These are phyloP conservation scores for Hyaena hyaena DNA, from an alignment of 2,113 vertebrate species.

Conservation along the genomic window DNA sequence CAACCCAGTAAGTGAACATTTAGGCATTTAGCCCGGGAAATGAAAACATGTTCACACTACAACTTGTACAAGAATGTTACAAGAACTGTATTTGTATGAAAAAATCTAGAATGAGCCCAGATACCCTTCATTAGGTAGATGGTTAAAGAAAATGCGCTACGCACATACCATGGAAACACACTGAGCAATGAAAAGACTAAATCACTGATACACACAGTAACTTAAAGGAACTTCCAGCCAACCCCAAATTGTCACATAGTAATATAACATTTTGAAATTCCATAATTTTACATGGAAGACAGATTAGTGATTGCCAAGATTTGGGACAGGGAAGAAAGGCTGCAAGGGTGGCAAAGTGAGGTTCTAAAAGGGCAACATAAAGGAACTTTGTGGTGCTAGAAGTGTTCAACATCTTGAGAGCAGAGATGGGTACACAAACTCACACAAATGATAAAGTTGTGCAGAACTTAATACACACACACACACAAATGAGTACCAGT, in stretches of 20 bases:
- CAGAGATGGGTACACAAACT: background rate
- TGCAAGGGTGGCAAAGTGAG: background rate
- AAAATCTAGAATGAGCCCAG: background rate
- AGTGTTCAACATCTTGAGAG: background rate
- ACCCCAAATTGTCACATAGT: background rate
- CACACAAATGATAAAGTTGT: background rate
- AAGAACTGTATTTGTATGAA: background rate
- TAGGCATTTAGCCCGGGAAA: background rate
- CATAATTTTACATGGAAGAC: background rate
- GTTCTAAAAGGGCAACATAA: background rate
- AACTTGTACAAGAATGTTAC: background rate
- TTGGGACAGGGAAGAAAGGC: background rate
- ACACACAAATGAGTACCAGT: background rate
- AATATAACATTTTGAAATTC: slow-evolving; percentile 6
- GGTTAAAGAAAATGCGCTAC: background rate
- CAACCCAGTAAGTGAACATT: background rate
- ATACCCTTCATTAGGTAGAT: background rate
- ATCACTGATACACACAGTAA: background rate
- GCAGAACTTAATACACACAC: background rate
- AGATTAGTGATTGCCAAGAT: background rate
- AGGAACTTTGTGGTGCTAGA: background rate
- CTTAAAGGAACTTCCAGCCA: background rate
- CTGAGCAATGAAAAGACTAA: background rate
- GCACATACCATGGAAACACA: background rate
- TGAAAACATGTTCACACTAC: background rate